Percentiles rank a stretch among this genome's conserved stretches.
Conservation (phyloP, 2,113 vertebrate species). For the Psephotus haematonotus region DNA sequence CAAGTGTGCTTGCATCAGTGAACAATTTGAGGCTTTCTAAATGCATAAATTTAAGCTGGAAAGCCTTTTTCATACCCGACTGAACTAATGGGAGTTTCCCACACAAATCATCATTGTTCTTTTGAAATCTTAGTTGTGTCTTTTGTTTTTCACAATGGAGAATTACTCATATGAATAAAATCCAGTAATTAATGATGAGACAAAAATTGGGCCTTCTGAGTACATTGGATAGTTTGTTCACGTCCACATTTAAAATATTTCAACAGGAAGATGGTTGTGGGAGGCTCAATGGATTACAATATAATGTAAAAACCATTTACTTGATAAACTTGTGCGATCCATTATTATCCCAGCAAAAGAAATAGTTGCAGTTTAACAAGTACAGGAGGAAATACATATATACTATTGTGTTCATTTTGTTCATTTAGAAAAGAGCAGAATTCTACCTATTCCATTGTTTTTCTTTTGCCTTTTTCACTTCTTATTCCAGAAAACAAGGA, state of each 20-base stretch:
- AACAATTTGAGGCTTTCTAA: constrained; percentile 41
- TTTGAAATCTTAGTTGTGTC: constrained; percentile 57
- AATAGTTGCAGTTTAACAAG: neutral
- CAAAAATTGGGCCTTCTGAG: neutral
- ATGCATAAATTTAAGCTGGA: constrained; percentile 12
- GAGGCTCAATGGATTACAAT: neutral
- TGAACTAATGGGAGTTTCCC: constrained; percentile 53
- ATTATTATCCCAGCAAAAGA: neutral
- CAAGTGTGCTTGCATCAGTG: constrained; percentile 31
- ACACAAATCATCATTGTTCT: constrained; percentile 56
- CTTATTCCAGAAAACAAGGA: neutral
- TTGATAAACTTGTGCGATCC: neutral
- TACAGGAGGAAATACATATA: neutral
- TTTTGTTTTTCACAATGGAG: constrained; percentile 62
- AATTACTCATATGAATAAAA: constrained; percentile 59
- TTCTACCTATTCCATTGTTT: neutral
- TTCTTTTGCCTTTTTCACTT: neutral
- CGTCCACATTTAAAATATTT: neutral
- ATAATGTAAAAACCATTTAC: neutral
- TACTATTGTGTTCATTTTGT: neutral
- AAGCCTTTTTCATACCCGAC: neutral
- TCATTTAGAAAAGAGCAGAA: neutral
- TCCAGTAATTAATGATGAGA: constrained; percentile 43
- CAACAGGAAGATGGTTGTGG: neutral
- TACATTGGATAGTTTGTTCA: neutral